Conservation (phyloP, 2,888 invertebrate species). For the Ophion ventricosus region DNA sequence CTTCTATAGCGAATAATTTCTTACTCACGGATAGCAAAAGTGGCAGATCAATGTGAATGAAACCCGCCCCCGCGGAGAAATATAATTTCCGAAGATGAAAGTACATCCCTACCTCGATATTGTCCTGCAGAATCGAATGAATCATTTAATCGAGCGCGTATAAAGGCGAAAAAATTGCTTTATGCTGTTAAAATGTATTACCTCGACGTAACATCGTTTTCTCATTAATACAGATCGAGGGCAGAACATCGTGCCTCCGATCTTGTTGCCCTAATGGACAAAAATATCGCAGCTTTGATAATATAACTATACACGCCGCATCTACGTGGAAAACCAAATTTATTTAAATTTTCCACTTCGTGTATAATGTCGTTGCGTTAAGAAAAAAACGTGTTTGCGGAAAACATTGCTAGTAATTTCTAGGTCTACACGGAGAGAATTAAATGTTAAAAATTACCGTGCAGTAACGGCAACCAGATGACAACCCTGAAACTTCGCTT, state of each 20-base stretch:
- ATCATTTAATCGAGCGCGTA: background rate
- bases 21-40: slow-evolving; percentile 72
- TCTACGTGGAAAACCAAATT: background rate
- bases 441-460: too few relatives aligned
- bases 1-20: background rate
- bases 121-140: slow-evolving; percentile 68
- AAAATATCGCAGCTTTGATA: background rate
- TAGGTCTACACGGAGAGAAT: too few relatives aligned
- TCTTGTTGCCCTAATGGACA: slow-evolving; percentile 47
- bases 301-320: background rate
- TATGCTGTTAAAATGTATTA: slow-evolving; percentile 1
- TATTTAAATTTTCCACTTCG: background rate
- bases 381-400: too few relatives aligned
- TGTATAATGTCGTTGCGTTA: background rate
- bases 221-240: slow-evolving; percentile 50
- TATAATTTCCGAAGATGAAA: slow-evolving; percentile 70
- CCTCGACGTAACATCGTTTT: slow-evolving; percentile 59
- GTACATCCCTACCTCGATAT: slow-evolving; percentile 71
- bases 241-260: slow-evolving; percentile 54
- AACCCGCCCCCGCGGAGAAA: slow-evolving; percentile 68
- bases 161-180: background rate
- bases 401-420: too few relatives aligned
- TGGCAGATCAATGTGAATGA: slow-evolving; percentile 72
- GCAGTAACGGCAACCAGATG: too few relatives aligned
- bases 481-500: too few relatives aligned